Percentiles rank a stretch among this genome's conserved stretches.
These are phyloP conservation scores for Microcebus tavaratra DNA, from an alignment of 2,113 vertebrate genomes.

Conservation along the genomic window DNA sequence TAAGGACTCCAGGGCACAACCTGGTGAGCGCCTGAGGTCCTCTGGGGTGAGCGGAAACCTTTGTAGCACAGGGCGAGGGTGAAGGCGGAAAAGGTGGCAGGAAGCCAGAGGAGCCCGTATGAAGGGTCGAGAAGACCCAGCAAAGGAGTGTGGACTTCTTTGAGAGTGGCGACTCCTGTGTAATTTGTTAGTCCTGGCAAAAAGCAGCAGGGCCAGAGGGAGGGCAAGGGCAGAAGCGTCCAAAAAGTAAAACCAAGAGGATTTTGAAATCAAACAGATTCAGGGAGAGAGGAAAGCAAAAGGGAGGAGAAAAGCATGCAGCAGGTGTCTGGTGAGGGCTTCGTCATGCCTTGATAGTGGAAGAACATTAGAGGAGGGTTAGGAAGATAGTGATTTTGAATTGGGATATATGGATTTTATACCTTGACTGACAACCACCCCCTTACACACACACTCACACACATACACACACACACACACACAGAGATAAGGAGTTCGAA, in stretches of 20 bases:
- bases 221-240: not conserved
- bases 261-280: not conserved
- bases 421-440: not conserved
- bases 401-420: not conserved
- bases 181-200: not conserved
- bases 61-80: fast-evolving
- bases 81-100: not conserved
- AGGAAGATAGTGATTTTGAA: not conserved
- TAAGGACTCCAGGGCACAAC: fast-evolving
- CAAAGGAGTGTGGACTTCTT: not conserved
- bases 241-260: not conserved
- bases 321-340: not conserved
- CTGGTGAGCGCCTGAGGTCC: fast-evolving
- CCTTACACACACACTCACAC: not conserved
- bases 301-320: not conserved
- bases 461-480: not conserved
- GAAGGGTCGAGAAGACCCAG: not conserved
- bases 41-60: not conserved
- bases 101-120: not conserved
- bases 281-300: not conserved
- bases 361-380: not conserved
- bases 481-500: not conserved
- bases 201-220: not conserved
- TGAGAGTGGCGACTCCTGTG: no score
- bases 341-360: not conserved